Base-by-base conservation (phyloP, 2,797 vertebrate genomes). In the Pyrocephalus nanus region DNA sequence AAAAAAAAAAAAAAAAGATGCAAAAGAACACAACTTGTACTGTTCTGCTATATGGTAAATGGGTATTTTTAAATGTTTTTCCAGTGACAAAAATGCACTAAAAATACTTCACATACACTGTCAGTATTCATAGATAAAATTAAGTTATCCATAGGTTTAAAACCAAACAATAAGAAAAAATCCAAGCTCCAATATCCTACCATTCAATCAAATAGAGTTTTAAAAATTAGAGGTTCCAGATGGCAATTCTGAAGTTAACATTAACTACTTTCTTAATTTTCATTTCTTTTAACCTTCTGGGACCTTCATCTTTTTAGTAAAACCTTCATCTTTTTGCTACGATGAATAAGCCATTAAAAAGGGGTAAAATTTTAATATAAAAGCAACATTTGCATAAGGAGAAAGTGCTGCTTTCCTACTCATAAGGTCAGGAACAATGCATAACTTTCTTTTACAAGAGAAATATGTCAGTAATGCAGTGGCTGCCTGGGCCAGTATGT, bases 391-490 rank as follows among this genome's bases (percentile, higher is more conserved):
- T 71, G 65, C 58, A 66, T 53, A 72, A 57, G 60, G 25, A 88
- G 11, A 80, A 84, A 92, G 25, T 45, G 25, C 42, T 70, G 45
- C 57, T 84, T 78, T 92, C 84, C 6, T 12, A 71, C 65, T 36
- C 1, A 0, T 64, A 73, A 71, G 27, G 60, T 54, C 62, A 86
- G 57, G 62, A 93, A 72, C 30, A 77, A 92, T 2, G 16, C 48
- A 50, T n/a, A 71, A 22, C 42, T 85, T 77, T 84, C 17, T 71
- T 92, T 51, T 72, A 67, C n/a, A 70, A 43, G 43, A 90, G 61
- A 93, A 81, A 48, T 55, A 77, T 51, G 66, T 84, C 88, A 91
- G 90, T 86, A 93, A 95, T 25, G 65, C 72, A 93, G 84, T 53
- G 71, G 74, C 93, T 93, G 61, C 32, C 91, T 91, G 42, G 34